A percentile compares a stretch with the other conserved stretches of the same genome.
These are phyloP conservation scores for Astatoreochromis straeleni DNA, from an alignment of 2,113 vertebrate species.

Conservation along the genomic window DNA sequence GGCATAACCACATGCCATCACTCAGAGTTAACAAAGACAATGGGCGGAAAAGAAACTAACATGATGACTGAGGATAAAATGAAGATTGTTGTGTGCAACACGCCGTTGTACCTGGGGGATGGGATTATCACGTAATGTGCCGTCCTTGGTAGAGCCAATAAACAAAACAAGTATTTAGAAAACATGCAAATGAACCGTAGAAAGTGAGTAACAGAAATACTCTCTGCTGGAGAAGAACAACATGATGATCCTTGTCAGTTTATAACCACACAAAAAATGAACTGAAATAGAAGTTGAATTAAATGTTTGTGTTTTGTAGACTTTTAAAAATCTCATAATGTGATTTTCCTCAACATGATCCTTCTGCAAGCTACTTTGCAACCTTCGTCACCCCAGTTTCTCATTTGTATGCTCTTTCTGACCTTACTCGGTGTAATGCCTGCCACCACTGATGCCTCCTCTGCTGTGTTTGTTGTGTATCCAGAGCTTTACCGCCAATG, in stretches of 20 bases:
- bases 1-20: background rate
- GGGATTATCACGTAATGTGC: background rate
- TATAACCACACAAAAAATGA: background rate
- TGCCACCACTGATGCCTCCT: background rate
- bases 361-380: background rate
- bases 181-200: background rate
- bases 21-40: background rate
- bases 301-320: background rate
- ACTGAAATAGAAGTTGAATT: background rate
- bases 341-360: background rate
- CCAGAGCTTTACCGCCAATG: background rate
- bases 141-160: constrained; percentile 28
- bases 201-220: background rate
- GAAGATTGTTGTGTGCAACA: background rate
- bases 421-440: background rate
- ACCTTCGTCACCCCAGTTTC: background rate
- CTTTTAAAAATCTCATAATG: background rate
- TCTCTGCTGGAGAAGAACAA: background rate
- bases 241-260: background rate
- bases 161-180: constrained; percentile 28
- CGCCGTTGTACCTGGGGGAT: background rate
- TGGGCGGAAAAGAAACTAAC: background rate
- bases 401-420: background rate
- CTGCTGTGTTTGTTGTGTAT: background rate
- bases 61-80: background rate